Percentiles rank a stretch among this genome's conserved stretches.
phyloP scores from a whole-genome alignment of 1,140 invertebrate species.

The Cephus cinctus region DNA sequence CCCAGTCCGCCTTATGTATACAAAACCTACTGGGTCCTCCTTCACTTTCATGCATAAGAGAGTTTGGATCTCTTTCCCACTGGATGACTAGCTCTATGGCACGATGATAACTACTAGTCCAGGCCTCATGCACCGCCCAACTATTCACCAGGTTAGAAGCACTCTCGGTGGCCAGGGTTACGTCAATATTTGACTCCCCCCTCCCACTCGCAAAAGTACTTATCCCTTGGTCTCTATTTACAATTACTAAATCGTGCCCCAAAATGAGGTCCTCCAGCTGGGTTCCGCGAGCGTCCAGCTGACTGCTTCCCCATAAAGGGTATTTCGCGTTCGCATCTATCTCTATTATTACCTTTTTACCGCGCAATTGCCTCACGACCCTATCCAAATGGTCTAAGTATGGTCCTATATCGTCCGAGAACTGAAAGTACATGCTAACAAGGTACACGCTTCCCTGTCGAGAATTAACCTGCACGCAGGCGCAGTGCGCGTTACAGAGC shows the following conservation, averaged over 20 bases:
- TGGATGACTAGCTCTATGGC: neutral
- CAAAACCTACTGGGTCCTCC: neutral
- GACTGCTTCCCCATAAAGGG: constrained; percentile 1
- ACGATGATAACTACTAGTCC: neutral
- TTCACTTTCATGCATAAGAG: neutral
- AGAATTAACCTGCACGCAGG: neutral
- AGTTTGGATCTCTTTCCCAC: neutral
- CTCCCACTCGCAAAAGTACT: constrained; percentile 3
- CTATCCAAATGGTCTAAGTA: neutral
- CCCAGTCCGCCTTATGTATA: neutral
- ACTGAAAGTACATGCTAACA: neutral
- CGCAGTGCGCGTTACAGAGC: neutral
- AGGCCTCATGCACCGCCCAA: neutral
- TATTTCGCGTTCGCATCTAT: constrained; percentile 2
- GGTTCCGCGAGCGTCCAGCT: neutral
- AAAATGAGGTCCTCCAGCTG: constrained; percentile 2
- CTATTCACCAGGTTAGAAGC: neutral
- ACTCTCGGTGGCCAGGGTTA: neutral
- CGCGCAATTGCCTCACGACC: neutral
- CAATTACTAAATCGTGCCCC: neutral
- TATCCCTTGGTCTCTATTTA: neutral
- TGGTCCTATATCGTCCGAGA: neutral
- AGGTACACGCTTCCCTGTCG: neutral
- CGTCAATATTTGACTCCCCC: constrained; percentile 4
- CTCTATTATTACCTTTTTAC: constrained; percentile 1